Base-by-base conservation (phyloP, 2,113 vertebrate species). In the Climacteris rufus region DNA sequence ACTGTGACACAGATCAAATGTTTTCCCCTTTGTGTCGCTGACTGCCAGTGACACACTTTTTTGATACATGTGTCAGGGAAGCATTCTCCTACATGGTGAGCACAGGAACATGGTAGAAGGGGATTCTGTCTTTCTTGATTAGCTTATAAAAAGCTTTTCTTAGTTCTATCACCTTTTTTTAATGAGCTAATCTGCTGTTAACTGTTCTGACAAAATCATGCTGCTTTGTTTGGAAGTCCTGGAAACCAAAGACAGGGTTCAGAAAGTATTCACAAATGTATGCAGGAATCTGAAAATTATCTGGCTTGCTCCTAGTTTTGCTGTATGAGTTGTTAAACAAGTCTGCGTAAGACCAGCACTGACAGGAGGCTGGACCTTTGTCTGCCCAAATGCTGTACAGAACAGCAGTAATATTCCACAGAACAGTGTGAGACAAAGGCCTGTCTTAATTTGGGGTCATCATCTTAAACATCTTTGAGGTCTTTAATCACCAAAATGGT, bases 221-320 rank as follows among this genome's bases (percentile, higher is more conserved):
- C 44, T 71, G 56, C 54, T 95, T 94, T 88, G 35, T 90, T 91
- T 89, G 72, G n/a, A 93, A 92, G 72, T 40, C 56, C 35, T 77
- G 71, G 83, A 90, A 95, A 68, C 64, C 68, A 81, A 74, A 90
- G 44, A 20, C 33, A 57, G 70, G 11, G 22, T 86, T 91, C 21
- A 7, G 25, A 23, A 88, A 60, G 28, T 66, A 63, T 18, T 96
- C 88, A 71, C 82, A 81, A 60, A 74, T 6, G 4, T 45, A 28
- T 70, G 31, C 35, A 88, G 63, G 74, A 90, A 50, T 82, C 37
- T 61, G 60, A 76, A 70, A 70, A 57, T 78, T 52, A 44, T 59
- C 61, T 77, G 31, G 24, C 40, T 82, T 87, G 56, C 64, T 91
- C 19, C 74, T 70, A 30, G 78, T 81, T 86, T 63, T 90, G 60